Evolutionary conservation across 2,797 vertebrate species (phyloP), one percentile per base, ranked within the genome.

Genomic region (Micromesistius poutassou): DNA sequence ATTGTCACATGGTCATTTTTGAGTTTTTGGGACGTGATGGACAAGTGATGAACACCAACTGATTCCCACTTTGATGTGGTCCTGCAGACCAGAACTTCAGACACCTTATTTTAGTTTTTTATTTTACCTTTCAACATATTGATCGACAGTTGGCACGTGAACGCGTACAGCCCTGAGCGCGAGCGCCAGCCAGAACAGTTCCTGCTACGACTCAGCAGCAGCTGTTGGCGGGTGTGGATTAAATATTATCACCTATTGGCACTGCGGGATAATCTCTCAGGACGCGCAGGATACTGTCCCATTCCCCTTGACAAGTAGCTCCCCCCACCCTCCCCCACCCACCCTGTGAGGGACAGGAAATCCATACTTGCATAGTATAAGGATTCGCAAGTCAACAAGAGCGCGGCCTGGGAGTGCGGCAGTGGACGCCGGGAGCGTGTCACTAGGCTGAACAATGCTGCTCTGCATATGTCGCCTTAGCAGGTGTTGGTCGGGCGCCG

Each of bases 271-370:
- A 71, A 22, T 71, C 68, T 71, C 25, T 19, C 10, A 30, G 25
- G 30, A 71, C 68, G 9, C 9, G 10, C 14, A 4, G 68, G 68
- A 30, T 71, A 30, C 25, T 30, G 68, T 71, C 68, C 30, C 68
- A 30, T 12, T 30, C 10, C 10, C 66, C n/a, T 70, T 70, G n/a
- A 25, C n/a, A 10, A 28, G 66, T 12, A 25, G 28, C n/a, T 28
- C 10, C 13, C 30, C 14, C 12, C 25, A 71, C 13, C 78, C 80
- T 70, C 50, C 70, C 50, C 73, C 46, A 38, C 46, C 25, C 78
- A 70, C 78, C 74, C 73, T 12, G 1, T 77, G 85, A 85, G 81
- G 31, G 86, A 88, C 89, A 85, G 88, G 12, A 87, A 91, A 92
- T 93, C 90, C 80, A 91, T 89, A 82, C 78, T 68, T 73, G 74